Evolutionary conservation across 2,797 vertebrate species (phyloP).

Genomic region (Molothrus aeneus): DNA sequence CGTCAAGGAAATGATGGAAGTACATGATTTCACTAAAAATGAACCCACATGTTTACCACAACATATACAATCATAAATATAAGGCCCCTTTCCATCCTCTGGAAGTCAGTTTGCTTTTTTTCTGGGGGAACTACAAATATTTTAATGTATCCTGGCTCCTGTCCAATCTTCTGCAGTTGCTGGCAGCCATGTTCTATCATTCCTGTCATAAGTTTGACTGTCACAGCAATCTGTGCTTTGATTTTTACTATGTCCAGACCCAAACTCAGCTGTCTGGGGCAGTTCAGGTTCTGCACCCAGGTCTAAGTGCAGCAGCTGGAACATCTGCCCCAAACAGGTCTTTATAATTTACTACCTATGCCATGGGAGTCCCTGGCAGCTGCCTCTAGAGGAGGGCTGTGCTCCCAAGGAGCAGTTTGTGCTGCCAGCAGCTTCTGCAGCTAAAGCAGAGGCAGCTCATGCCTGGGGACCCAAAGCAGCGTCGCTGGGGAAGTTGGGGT

Average conservation of each 20-base stretch:
- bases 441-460: background rate
- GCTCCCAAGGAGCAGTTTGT: background rate
- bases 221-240: background rate
- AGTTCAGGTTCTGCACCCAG: background rate
- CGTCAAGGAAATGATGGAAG: slow-evolving; percentile 35
- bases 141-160: background rate
- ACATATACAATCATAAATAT: background rate
- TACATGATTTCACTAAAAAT: slow-evolving; percentile 49
- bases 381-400: background rate
- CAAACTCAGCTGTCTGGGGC: background rate
- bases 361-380: background rate
- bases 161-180: background rate
- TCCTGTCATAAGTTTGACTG: background rate
- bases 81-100: background rate
- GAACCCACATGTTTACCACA: background rate
- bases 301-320: background rate
- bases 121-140: background rate
- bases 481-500: fast-evolving
- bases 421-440: background rate
- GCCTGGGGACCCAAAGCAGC: background rate
- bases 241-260: background rate
- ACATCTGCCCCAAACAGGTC: background rate
- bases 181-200: slow-evolving; percentile 26
- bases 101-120: slow-evolving; percentile 25
- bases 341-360: background rate